Conservation (phyloP, 1,140 invertebrate species). For the Zaprionus ornatus region DNA sequence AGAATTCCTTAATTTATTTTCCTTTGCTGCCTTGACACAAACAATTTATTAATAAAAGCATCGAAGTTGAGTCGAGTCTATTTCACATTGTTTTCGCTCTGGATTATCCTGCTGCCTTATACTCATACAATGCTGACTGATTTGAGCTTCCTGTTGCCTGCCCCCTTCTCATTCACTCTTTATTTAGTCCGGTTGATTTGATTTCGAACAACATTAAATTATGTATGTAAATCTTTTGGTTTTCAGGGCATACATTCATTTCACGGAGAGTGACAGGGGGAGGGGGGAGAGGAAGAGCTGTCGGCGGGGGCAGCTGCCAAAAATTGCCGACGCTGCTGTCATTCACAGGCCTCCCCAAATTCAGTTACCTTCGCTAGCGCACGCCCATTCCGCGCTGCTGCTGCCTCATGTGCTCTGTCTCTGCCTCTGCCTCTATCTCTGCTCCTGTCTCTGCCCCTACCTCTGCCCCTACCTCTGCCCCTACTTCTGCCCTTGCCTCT, state of each 20-base stretch:
- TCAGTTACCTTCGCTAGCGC: neutral
- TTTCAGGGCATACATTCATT: constrained; percentile 8
- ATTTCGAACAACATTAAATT: constrained; percentile 1
- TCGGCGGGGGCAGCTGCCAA: constrained; percentile 13
- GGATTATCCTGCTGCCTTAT: neutral
- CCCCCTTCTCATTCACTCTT: neutral
- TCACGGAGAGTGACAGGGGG: neutral
- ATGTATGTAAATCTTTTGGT: constrained; percentile 20
- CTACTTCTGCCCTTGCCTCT: neutral
- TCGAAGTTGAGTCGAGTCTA: neutral
- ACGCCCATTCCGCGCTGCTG: neutral
- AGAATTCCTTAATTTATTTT: neutral
- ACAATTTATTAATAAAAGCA: neutral
- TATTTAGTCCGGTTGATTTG: constrained; percentile 1
- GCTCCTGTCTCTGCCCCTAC: too few relatives aligned
- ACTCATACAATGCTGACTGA: neutral
- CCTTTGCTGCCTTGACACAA: neutral
- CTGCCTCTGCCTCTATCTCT: too few relatives aligned
- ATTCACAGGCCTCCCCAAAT: constrained; percentile 37
- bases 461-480: too few relatives aligned
- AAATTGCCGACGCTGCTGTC: constrained; percentile 41
- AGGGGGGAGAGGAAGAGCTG: neutral
- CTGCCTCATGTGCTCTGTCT: too few relatives aligned
- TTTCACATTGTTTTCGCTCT: neutral
- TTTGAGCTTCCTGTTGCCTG: neutral